Percentiles rank a stretch among this genome's conserved stretches.
These are phyloP conservation scores for Nyctalus aviator DNA, from an alignment of 2,797 vertebrate genomes.

Conservation along the genomic window DNA sequence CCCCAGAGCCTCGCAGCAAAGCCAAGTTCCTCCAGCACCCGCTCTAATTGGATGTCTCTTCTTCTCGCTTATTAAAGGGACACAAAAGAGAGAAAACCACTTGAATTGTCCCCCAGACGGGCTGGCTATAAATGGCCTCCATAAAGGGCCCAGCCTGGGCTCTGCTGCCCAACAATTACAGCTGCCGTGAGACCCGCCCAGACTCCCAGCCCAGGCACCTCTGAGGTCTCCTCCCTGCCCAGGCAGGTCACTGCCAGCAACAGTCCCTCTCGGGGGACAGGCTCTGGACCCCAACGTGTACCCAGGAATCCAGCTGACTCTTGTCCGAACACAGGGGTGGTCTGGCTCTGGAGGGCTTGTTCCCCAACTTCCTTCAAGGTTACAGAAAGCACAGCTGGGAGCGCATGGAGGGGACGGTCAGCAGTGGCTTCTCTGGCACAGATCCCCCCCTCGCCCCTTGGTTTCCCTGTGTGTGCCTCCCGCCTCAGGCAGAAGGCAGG, in stretches of 20 bases:
- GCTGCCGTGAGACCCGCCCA: constrained; percentile 62
- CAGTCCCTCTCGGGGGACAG: not conserved
- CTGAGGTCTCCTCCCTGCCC: constrained; percentile 32
- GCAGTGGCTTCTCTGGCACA: not conserved
- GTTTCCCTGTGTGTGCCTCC: not conserved
- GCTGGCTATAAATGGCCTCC: constrained; percentile 76
- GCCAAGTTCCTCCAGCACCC: constrained; percentile 72
- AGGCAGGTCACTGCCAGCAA: constrained; percentile 46
- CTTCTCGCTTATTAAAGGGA: constrained; percentile 82
- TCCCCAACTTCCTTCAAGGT: not conserved
- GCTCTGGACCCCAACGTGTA: not conserved
- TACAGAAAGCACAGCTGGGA: not conserved
- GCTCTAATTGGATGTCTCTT: constrained; percentile 81
- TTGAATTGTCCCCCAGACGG: constrained; percentile 75
- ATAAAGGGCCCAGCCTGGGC: constrained; percentile 54
- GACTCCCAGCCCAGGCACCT: constrained; percentile 37
- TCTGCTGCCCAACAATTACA: constrained; percentile 76
- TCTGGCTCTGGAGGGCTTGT: rapidly evolving
- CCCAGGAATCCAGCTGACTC: not conserved
- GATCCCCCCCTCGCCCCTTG: rapidly evolving
- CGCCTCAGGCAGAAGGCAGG: too few species aligned
- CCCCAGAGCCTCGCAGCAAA: not conserved
- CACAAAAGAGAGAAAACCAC: constrained; percentile 81
- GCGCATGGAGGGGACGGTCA: rapidly evolving
- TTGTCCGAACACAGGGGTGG: not conserved